Base-by-base conservation (phyloP, 1,140 invertebrate species). In the Macrobrachium nipponense region DNA sequence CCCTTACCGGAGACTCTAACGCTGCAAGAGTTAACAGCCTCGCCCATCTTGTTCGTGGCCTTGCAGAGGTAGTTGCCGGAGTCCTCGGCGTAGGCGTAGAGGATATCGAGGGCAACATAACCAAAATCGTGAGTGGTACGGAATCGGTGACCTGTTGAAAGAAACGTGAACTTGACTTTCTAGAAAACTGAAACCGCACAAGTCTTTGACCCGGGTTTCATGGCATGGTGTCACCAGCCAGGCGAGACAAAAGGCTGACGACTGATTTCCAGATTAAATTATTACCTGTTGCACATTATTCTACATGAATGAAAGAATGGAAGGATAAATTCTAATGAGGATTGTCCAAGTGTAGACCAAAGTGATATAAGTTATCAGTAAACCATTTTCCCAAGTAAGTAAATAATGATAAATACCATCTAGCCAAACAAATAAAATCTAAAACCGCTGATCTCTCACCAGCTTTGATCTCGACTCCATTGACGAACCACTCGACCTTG, bases 401-500 rank as follows among this genome's bases (percentile, higher is more conserved):
- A 51, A 51, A 51, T 51, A 51, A 51, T 12, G 12, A n/a, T n/a
- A n/a, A 0, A 8, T 51, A 51, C 8, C 7, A 51, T 12, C 12
- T 51, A 10, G 51, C 51, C 51, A 51, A 12, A 12, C 51, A 6
- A 51, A 10, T 51, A 0, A 6, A 51, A 51, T 8, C 51, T 8
- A 7, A 12, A 51, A 51, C 51, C 51, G 8, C 51, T 51, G 51
- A 51, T 51, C 51, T 51, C 84, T 88, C 18, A 88, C 96, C 96
- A 27, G 95, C 93, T 87, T 94, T 94, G 86, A 96, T 93, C 86
- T 94, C 94, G 84, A 92, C 90, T 95, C 96, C 96, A 92, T 98
- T 97, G 73, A 96, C 94, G 92, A 95, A 98, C 98, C 98, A 99
- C 92, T 99, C 97, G 80, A 99, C 97, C 91, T 95, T 96, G 89